Base-by-base conservation (phyloP, 2,888 invertebrate genomes). In the Sarcophaga variegata region DNA sequence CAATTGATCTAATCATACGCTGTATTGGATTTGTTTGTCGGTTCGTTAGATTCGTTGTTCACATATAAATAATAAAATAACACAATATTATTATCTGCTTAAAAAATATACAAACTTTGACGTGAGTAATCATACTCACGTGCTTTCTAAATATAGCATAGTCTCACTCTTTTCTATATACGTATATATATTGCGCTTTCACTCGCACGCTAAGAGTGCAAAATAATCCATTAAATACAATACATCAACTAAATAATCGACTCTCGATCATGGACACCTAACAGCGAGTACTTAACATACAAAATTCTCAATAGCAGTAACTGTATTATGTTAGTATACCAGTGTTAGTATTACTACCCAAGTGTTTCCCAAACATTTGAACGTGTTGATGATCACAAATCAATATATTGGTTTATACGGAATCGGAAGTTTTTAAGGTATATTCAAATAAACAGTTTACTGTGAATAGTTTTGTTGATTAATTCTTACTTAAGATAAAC, bases 51-150 rank as follows among this genome's bases (percentile, higher is more conserved):
- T 22, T 78, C 45, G 49, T 20, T 59, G n/a, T 62, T 64, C 20
- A 76, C 22, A n/a, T 76, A 62, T 66, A 60, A 64, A 66, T 47
- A 70, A 54, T 54, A 60, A 76, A 47, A 72, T 20, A 62, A 79
- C 25, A 79, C 49, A 63, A 60, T 74, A n/a, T 74, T 64, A 27
- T 72, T 67, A 81, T 66, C 59, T 74, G 22, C 59, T 81, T 12
- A 54, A 60, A 76, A 70, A 17, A 54, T 27, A 76, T 22, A 77
- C 63, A 70, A 64, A 20, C 45, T 45, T 81, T 87, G 84, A 78
- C 72, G 88, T 92, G 90, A 91, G 90, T 92, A 92, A 91, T 90
- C 84, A 66, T 71, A 76, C 90, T 92, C 92, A 92, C 92, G 92
- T 92, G 92, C 91, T 89, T 88, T 89, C 91, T 91, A 91, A 89